phyloP scores from a whole-genome alignment of 2,113 vertebrate species.

The Mesoclemmys tuberculata region DNA sequence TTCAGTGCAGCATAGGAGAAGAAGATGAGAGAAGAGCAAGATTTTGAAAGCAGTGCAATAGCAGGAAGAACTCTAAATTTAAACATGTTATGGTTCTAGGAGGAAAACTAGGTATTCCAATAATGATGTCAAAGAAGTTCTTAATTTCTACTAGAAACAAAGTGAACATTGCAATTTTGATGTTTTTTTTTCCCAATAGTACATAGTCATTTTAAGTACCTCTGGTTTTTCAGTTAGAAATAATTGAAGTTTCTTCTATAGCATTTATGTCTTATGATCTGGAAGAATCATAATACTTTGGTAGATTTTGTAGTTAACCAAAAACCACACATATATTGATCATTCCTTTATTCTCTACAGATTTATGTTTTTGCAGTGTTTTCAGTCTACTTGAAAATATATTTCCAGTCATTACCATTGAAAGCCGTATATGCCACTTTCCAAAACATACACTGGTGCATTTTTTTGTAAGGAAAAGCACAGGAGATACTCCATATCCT shows the following conservation, averaged over 20 bases:
- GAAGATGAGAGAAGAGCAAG: not conserved
- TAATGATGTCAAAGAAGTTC: not conserved
- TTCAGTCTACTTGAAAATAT: constrained; percentile 22
- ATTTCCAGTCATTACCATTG: constrained; percentile 45
- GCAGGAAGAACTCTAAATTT: not conserved
- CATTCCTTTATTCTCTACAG: constrained; percentile 25
- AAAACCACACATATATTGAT: not conserved
- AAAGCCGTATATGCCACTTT: constrained; percentile 16
- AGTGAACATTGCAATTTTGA: not conserved
- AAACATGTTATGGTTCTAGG: not conserved
- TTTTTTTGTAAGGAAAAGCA: constrained; percentile 43
- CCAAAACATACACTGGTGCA: not conserved
- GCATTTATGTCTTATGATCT: not conserved
- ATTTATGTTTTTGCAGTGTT: not conserved
- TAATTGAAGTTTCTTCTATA: not conserved
- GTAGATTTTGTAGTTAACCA: not conserved
- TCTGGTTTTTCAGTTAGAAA: not conserved
- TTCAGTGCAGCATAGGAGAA: not conserved
- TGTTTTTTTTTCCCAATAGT: not conserved
- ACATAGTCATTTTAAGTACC: not conserved
- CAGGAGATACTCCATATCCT: constrained; percentile 65
- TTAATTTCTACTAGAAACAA: not conserved
- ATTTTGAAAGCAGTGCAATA: not conserved
- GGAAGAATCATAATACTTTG: not conserved
- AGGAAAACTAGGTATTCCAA: not conserved